Percentiles rank a stretch among this genome's conserved stretches.
These are phyloP conservation scores for Macropodus opercularis DNA, from an alignment of 2,797 vertebrate species.

Conservation along the genomic window DNA sequence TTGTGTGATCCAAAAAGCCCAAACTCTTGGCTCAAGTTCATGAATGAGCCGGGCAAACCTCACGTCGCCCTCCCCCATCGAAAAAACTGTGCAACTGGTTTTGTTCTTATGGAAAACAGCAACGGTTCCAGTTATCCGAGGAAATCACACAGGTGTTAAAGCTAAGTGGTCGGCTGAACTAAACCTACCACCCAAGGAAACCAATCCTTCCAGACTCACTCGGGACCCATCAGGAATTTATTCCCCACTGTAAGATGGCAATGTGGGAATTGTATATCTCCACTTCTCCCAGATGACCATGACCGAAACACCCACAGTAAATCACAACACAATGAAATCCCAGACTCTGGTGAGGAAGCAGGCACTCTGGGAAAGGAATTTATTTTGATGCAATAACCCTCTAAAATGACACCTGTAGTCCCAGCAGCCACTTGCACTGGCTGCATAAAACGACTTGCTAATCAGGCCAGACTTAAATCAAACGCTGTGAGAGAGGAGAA, in stretches of 20 bases:
- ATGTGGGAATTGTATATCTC: constrained; percentile 71
- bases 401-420: constrained; percentile 64
- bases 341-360: constrained; percentile 71
- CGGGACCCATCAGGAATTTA: constrained; percentile 56
- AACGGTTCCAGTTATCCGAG: neutral
- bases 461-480: constrained; percentile 11
- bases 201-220: constrained; percentile 50
- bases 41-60: constrained; percentile 53
- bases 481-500: constrained; percentile 15
- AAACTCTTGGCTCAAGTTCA: constrained; percentile 65
- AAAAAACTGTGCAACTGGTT: constrained; percentile 51
- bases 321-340: constrained; percentile 75
- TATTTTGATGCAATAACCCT: constrained; percentile 71
- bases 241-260: constrained; percentile 53
- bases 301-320: constrained; percentile 70
- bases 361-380: constrained; percentile 79
- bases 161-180: neutral
- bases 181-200: constrained; percentile 24
- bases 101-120: constrained; percentile 38
- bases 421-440: constrained; percentile 37
- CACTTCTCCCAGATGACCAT: constrained; percentile 64
- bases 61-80: constrained; percentile 46
- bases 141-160: constrained; percentile 1
- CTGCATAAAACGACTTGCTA: constrained; percentile 30
- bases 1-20: constrained; percentile 59